Conservation (phyloP, 2,797 vertebrate genomes). For the Eurystomus glaucurus region DNA sequence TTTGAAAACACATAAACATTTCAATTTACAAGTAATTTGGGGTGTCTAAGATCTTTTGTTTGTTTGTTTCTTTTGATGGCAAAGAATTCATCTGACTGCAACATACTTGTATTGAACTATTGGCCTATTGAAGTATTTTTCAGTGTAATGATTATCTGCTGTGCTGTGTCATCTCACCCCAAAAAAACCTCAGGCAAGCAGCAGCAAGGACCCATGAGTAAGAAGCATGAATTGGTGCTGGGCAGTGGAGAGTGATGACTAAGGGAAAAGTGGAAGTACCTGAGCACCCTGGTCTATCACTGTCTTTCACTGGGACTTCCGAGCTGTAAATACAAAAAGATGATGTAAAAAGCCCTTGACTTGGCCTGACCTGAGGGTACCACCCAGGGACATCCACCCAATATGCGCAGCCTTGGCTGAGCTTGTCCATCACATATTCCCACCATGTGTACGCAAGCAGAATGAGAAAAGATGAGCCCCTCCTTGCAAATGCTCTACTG, state of each 20-base stretch:
- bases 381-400: neutral
- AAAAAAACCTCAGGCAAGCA: neutral
- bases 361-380: neutral
- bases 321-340: neutral
- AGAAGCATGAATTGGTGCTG: neutral
- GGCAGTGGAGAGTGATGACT: neutral
- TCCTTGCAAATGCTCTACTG: neutral
- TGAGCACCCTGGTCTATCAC: neutral
- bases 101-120: neutral
- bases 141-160: neutral
- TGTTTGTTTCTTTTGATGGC: neutral
- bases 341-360: neutral
- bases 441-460: rapidly evolving
- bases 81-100: neutral
- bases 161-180: neutral
- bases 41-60: neutral
- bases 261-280: neutral
- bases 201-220: neutral
- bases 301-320: neutral
- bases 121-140: neutral
- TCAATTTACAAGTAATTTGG: neutral
- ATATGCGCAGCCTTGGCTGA: rapidly evolving
- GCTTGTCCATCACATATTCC: rapidly evolving
- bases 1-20: neutral
- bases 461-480: neutral